Evolutionary conservation across 1,140 invertebrate genomes (phyloP).

Genomic region (Andricus grossulariae): DNA sequence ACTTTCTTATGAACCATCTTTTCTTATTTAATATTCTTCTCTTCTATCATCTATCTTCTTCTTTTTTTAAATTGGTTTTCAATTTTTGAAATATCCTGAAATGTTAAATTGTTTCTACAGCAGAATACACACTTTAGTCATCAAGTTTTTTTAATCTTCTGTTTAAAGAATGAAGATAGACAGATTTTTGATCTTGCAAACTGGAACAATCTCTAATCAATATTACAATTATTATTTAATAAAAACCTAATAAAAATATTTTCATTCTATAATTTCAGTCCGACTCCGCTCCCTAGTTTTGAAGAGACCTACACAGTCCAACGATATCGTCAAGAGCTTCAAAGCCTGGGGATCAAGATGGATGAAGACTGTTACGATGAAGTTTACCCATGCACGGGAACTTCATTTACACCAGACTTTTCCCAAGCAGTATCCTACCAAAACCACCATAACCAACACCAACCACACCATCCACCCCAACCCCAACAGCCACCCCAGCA

Average conservation of each 20-base stretch:
- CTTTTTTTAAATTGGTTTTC: neutral
- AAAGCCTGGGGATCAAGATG: conserved; percentile 83
- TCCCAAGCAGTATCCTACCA: conserved; percentile 77
- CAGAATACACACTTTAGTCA: too few species aligned
- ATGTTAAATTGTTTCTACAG: too few species aligned
- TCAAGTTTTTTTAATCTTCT: too few species aligned
- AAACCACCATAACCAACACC: conserved; percentile 74
- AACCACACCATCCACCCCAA: conserved; percentile 42
- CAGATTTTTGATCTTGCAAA: neutral
- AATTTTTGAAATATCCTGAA: neutral
- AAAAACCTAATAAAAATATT: conserved; percentile 3
- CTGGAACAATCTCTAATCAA: neutral
- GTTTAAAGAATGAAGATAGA: neutral
- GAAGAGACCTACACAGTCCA: conserved; percentile 89
- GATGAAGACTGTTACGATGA: conserved; percentile 85
- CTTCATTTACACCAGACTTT: conserved; percentile 77
- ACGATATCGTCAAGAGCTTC: conserved; percentile 78
- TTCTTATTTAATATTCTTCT: conserved; percentile 8
- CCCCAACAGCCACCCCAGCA: conserved; percentile 53
- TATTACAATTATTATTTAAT: neutral
- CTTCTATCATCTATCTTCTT: neutral
- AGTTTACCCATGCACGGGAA: conserved; percentile 73
- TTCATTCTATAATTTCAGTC: conserved; percentile 59
- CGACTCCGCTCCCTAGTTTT: conserved; percentile 87
- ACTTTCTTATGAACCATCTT: too few species aligned